phyloP scores from a whole-genome alignment of 2,113 vertebrate genomes.

The Oophaga pumilio region DNA sequence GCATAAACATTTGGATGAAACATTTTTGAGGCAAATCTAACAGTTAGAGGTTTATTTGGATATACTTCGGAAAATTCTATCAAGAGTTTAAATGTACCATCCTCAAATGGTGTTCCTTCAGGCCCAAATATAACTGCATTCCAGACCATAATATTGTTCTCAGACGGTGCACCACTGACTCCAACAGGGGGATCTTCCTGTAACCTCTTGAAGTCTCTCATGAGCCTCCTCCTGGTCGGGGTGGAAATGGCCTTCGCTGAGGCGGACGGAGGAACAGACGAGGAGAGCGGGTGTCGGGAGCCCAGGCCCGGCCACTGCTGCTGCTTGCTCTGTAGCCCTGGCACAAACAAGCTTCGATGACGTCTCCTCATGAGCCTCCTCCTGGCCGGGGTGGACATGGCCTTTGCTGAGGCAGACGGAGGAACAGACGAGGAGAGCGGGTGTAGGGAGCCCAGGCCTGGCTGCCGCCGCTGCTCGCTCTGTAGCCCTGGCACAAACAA shows the following conservation, averaged over 20 bases:
- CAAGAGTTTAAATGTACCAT: constrained; percentile 99
- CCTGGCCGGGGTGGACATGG: constrained; percentile 93
- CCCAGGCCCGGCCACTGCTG: constrained; percentile 49
- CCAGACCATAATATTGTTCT: constrained; percentile 99
- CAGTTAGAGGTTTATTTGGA: constrained; percentile 98
- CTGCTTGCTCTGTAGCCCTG: constrained; percentile 59
- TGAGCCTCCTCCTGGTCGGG: constrained; percentile 91
- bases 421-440: constrained; percentile 62
- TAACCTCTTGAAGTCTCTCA: constrained; percentile 98
- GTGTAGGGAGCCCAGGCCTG: constrained; percentile 37
- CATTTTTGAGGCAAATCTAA: constrained; percentile 99
- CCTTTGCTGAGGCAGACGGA: constrained; percentile 63
- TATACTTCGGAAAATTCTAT: constrained; percentile 99
- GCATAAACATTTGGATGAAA: constrained; percentile 99
- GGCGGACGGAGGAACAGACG: constrained; percentile 63
- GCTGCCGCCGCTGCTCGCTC: constrained; percentile 60
- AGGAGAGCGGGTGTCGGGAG: constrained; percentile 54
- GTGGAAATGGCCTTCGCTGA: constrained; percentile 83
- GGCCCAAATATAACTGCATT: constrained; percentile 99
- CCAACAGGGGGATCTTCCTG: constrained; percentile 98
- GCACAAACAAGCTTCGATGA: constrained; percentile 77
- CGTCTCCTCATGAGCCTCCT: constrained; percentile 90
- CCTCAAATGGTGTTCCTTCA: too few relatives aligned
- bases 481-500: constrained; percentile 69
- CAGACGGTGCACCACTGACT: constrained; percentile 96